Percentiles rank a stretch among this genome's conserved stretches.
phyloP scores from a whole-genome alignment of 2,113 vertebrate genomes.

The Dipodomys spectabilis region DNA sequence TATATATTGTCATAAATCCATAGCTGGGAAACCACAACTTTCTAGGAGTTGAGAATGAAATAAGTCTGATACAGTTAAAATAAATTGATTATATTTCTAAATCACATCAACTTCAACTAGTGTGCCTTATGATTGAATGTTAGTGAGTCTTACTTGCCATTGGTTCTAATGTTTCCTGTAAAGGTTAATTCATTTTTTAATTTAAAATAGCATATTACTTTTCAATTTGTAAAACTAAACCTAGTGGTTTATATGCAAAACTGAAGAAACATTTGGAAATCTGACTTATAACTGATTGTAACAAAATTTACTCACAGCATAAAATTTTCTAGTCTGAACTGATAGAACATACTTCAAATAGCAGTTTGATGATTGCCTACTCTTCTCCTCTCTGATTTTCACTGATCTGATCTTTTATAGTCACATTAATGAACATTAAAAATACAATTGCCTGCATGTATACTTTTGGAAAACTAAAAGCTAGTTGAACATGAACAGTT shows the following conservation, averaged over 20 bases:
- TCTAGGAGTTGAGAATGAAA: slow-evolving; percentile 52
- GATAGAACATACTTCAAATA: neutral
- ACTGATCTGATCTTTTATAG: neutral
- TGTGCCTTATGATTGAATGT: neutral
- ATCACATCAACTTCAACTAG: slow-evolving; percentile 26
- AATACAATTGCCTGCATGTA: neutral
- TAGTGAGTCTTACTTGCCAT: slow-evolving; percentile 10
- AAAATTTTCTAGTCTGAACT: neutral
- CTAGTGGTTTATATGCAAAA: slow-evolving; percentile 34
- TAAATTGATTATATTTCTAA: slow-evolving; percentile 56
- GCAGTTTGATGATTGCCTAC: neutral
- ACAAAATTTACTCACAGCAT: neutral
- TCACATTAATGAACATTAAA: neutral
- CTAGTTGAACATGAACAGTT: neutral
- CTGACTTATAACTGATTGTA: neutral
- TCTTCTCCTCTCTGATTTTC: neutral
- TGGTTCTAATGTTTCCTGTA: neutral
- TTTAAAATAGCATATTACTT: neutral
- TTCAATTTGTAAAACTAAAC: slow-evolving; percentile 17
- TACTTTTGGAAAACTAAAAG: neutral
- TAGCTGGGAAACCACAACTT: slow-evolving; percentile 1
- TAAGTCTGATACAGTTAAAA: slow-evolving; percentile 46
- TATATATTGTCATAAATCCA: slow-evolving; percentile 69
- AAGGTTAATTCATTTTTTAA: neutral
- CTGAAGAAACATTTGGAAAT: neutral